Conservation (phyloP, 2,113 vertebrate genomes). For the Lepus americanus region DNA sequence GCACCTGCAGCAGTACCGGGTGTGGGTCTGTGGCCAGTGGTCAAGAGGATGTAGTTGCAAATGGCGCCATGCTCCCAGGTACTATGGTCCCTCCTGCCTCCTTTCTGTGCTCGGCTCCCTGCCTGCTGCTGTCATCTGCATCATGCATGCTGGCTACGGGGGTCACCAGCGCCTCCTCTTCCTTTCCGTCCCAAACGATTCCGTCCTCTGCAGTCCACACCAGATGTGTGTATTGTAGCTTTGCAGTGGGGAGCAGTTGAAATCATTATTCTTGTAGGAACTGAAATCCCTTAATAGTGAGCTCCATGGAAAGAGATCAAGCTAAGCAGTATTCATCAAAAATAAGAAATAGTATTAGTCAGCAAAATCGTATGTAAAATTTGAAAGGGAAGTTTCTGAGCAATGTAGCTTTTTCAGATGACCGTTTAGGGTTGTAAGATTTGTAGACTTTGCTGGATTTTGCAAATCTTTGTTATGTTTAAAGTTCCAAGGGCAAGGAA, state of each 20-base stretch:
- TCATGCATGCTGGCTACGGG: background rate
- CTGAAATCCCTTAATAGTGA: background rate
- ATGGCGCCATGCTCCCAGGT: rapidly evolving
- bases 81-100: background rate
- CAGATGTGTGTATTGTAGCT: background rate
- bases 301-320: conserved; percentile 17
- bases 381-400: background rate
- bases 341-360: conserved; percentile 15
- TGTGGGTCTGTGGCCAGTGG: background rate
- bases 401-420: conserved; percentile 40
- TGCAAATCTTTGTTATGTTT: background rate
- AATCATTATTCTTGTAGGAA: background rate
- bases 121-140: background rate
- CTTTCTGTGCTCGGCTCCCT: background rate
- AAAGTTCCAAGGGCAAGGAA: conserved; percentile 22
- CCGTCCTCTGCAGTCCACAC: background rate
- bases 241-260: background rate
- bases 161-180: no score
- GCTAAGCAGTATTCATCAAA: conserved; percentile 36
- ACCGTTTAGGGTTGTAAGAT: background rate
- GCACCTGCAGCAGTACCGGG: background rate
- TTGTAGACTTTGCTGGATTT: background rate
- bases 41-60: background rate
- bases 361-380: conserved; percentile 38
- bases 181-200: background rate